Conservation (phyloP, 2,888 invertebrate genomes). For the Morinoia aosen region DNA sequence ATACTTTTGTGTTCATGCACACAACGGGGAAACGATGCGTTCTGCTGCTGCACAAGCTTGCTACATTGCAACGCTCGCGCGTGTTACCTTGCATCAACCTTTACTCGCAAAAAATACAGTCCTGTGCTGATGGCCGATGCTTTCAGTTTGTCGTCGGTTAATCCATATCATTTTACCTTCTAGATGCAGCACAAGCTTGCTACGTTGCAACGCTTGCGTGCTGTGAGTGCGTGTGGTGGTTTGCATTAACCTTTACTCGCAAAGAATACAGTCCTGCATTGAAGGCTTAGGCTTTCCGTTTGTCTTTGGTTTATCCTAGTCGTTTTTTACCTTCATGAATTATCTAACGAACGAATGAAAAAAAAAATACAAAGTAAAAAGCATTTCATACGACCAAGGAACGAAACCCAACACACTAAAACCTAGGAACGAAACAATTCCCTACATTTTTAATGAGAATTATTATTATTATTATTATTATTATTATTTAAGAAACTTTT, state of each 20-base stretch:
- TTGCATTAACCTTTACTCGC: neutral
- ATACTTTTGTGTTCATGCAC: slow-evolving; percentile 4
- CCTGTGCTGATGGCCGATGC: neutral
- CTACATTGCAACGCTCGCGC: neutral
- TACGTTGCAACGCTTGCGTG: neutral
- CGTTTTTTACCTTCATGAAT: neutral
- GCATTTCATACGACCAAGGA: neutral
- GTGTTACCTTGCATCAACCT: neutral
- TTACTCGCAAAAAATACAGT: neutral
- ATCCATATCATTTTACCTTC: too few species aligned
- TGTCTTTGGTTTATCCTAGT: too few species aligned
- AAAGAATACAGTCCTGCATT: neutral
- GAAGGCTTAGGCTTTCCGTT: neutral
- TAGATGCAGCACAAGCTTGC: neutral
- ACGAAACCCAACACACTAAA: neutral
- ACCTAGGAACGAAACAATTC: neutral
- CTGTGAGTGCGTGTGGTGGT: neutral
- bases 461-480: too few species aligned
- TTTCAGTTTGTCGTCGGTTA: neutral
- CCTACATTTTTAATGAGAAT: too few species aligned
- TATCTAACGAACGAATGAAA: neutral
- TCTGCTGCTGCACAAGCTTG: neutral
- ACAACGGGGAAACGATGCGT: neutral
- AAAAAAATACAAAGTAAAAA: neutral
- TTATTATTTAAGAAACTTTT: too few species aligned